phyloP scores from a whole-genome alignment of 2,797 vertebrate genomes.

The Pangasius sanitwongsei region DNA sequence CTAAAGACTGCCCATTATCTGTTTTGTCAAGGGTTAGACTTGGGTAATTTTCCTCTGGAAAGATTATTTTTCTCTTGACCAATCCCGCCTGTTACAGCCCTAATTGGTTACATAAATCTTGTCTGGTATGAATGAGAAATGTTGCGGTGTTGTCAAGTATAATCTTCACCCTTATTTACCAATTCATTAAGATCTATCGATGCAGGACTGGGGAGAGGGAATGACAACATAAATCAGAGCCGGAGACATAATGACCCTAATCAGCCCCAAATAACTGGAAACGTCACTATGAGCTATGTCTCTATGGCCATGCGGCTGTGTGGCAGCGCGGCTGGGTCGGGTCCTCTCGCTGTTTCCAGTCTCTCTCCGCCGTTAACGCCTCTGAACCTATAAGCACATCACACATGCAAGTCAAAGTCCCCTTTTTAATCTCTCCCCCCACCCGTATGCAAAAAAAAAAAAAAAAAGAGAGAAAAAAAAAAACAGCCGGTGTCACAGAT shows the following conservation, averaged over 20 bases:
- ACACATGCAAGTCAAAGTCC: slow-evolving; percentile 81
- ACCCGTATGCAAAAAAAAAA: slow-evolving; percentile 62
- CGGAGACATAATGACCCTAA: slow-evolving; percentile 99
- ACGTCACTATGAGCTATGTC: slow-evolving; percentile 99
- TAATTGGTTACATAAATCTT: slow-evolving; percentile 99
- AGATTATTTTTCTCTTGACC: slow-evolving; percentile 96
- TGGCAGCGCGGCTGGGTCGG: slow-evolving; percentile 61
- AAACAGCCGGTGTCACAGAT: slow-evolving; percentile 72
- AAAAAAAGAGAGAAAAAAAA: slow-evolving; percentile 41
- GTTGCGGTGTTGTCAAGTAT: slow-evolving; percentile 99
- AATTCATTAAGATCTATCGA: slow-evolving; percentile 99
- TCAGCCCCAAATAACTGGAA: slow-evolving; percentile 99
- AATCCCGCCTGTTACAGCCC: slow-evolving; percentile 92
- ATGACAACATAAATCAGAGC: slow-evolving; percentile 99
- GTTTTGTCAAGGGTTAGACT: slow-evolving; percentile 91
- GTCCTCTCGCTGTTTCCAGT: slow-evolving; percentile 2
- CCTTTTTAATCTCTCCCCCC: slow-evolving; percentile 75
- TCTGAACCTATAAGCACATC: slow-evolving; percentile 81
- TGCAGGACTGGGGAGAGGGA: slow-evolving; percentile 95
- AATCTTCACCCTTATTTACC: slow-evolving; percentile 99
- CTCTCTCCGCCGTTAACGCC: slow-evolving; percentile 84
- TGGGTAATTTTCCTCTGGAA: slow-evolving; percentile 96
- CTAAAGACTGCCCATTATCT: slow-evolving; percentile 93
- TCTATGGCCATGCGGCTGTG: slow-evolving; percentile 83
- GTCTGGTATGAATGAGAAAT: slow-evolving; percentile 99